Percentiles rank a stretch among this genome's conserved stretches.
Evolutionary conservation across 2,888 invertebrate species (phyloP).

Genomic region (Pterostichus madidus): DNA sequence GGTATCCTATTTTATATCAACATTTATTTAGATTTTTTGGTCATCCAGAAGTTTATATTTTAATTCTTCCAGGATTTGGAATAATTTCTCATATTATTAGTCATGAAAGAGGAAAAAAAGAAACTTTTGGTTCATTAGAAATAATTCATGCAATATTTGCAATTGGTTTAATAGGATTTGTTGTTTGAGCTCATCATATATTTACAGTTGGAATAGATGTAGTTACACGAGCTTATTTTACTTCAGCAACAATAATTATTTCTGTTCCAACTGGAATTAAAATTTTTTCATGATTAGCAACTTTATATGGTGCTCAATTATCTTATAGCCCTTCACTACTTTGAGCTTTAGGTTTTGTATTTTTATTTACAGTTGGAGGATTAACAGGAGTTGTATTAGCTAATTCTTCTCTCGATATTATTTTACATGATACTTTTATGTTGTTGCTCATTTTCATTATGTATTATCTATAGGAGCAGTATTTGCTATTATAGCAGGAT

Average conservation of each 20-base stretch:
- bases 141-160: too few species aligned
- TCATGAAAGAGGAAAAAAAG: constrained; percentile 87
- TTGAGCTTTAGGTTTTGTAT: constrained; percentile 88
- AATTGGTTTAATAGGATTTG: too few species aligned
- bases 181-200: constrained; percentile 92
- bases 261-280: constrained; percentile 92
- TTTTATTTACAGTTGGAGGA: constrained; percentile 88
- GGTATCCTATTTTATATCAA: constrained; percentile 89
- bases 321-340: constrained; percentile 81
- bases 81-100: constrained; percentile 89
- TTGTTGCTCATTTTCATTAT: constrained; percentile 91
- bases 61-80: constrained; percentile 91
- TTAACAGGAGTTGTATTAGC: constrained; percentile 85
- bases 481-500: constrained; percentile 87
- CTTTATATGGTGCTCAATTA: constrained; percentile 83
- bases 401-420: constrained; percentile 88
- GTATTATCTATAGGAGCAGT: constrained; percentile 89
- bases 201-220: constrained; percentile 92
- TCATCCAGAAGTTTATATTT: constrained; percentile 92
- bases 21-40: constrained; percentile 94
- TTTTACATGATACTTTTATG: constrained; percentile 90
- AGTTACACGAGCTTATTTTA: constrained; percentile 91
- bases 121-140: constrained; percentile 85
- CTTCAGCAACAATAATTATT: constrained; percentile 92
- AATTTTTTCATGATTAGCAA: constrained; percentile 89